phyloP scores from a whole-genome alignment of 2,797 vertebrate genomes.

The Hydrophis major region DNA sequence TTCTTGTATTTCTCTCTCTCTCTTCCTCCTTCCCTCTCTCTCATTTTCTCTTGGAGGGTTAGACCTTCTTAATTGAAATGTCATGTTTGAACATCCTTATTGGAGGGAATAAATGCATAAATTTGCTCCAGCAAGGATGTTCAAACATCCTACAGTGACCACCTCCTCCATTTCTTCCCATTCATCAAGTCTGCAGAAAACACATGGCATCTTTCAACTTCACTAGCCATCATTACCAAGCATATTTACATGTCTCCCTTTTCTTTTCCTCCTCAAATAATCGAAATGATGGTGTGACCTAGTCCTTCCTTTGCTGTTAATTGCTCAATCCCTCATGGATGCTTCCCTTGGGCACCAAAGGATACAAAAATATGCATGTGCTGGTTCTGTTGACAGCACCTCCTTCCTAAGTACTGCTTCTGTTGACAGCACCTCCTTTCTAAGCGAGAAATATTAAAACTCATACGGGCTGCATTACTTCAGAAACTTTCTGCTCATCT shows the following conservation, averaged over 20 bases:
- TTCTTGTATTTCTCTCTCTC: not conserved
- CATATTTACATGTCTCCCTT: not conserved
- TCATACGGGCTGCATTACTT: constrained; percentile 48
- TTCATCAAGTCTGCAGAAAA: not conserved
- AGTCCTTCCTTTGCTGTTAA: not conserved
- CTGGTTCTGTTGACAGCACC: constrained; percentile 43
- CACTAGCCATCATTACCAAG: not conserved
- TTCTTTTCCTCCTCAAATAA: not conserved
- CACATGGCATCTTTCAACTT: not conserved
- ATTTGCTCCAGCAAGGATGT: not conserved
- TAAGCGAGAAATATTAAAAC: constrained; percentile 50
- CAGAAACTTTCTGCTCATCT: constrained; percentile 68
- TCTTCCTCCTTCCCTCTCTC: no score
- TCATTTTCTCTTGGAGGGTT: not conserved
- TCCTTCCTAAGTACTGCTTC: constrained; percentile 43
- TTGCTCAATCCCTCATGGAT: not conserved
- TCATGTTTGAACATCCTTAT: not conserved
- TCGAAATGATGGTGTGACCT: not conserved
- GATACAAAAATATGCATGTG: constrained; percentile 14
- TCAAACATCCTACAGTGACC: not conserved
- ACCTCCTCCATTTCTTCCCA: not conserved
- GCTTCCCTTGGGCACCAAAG: constrained; percentile 27
- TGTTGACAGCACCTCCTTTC: constrained; percentile 47
- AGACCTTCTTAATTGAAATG: not conserved
- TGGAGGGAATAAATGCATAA: not conserved